Evolutionary conservation across 2,113 vertebrate species (phyloP), one percentile per base, ranked within the genome.

Genomic region (Raja brachyura): DNA sequence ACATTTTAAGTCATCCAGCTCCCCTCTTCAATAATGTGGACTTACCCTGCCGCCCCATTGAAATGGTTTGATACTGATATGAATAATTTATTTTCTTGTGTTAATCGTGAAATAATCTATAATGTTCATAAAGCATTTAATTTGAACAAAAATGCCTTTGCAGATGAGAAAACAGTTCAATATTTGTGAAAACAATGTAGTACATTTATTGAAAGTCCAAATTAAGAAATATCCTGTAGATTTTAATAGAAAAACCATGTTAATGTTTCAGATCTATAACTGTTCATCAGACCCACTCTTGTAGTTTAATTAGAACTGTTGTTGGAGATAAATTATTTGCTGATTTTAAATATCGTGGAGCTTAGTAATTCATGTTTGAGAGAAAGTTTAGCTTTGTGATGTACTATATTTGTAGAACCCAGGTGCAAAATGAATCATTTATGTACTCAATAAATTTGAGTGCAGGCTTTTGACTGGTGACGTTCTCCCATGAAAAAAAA

Each of bases 401-500:
- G n/a, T 90, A 90, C 88, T 48, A 39, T 90, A 90, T 70, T 48
- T 31, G 33, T 22, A 74, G 68, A 92, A 92, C 68, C 90, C 90
- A 92, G 90, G 90, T 92, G 90, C 68, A 54, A 73, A 92, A 92
- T 92, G 90, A 92, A 92, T 92, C 90, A 92, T 92, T 92, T 92
- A 92, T 92, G 68, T 22, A 92, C 90, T 92, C 90, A 92, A 92
- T 92, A 92, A 92, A 92, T 92, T 74, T 92, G 90, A 92, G 68
- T 90, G 25, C 88, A 90, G 9, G 88, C 90, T 92, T 92, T 92
- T 92, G 90, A 73, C 90, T 92, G 22, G 90, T 92, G 90, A 92
- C 68, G 90, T 92, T 73, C 22, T 39, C 90, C 70, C 33, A 70
- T 73, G 66, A 92, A 92, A 75, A 73, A 94, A 94, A 90, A 94